These are phyloP conservation scores for Hypolimnas misippus DNA, from an alignment of 2,888 invertebrate species.

Conservation along the genomic window DNA sequence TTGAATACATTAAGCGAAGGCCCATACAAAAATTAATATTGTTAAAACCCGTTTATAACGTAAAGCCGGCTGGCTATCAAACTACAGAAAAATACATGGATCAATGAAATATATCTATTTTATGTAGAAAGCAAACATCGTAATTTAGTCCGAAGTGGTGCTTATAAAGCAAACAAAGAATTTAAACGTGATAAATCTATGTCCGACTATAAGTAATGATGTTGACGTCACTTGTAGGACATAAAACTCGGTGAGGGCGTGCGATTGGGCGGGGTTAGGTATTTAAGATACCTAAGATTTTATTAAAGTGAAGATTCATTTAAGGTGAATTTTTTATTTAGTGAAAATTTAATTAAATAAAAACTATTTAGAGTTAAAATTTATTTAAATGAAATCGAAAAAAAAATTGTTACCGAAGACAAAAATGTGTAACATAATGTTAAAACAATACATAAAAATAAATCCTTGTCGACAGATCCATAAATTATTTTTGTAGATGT, in stretches of 20 bases:
- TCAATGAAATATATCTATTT: conserved; percentile 22
- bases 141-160: conserved; percentile 28
- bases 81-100: conserved; percentile 17
- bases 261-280: conserved; percentile 4
- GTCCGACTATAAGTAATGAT: conserved; percentile 32
- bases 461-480: background rate
- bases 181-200: conserved; percentile 39
- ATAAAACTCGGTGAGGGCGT: conserved; percentile 9
- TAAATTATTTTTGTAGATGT: background rate
- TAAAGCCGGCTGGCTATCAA: background rate
- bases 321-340: too few species aligned
- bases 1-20: too few species aligned
- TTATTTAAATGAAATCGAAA: background rate
- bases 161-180: conserved; percentile 34
- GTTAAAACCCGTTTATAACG: too few species aligned
- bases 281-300: too few species aligned
- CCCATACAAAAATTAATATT: too few species aligned
- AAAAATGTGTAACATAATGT: too few species aligned
- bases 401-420: too few species aligned
- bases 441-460: background rate
- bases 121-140: conserved; percentile 35
- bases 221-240: conserved; percentile 33
- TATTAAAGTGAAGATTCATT: too few species aligned
- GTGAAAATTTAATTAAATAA: too few species aligned
- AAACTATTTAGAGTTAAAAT: too few species aligned